Evolutionary conservation across 2,888 invertebrate species (phyloP).

Genomic region (Drosophila rubida): DNA sequence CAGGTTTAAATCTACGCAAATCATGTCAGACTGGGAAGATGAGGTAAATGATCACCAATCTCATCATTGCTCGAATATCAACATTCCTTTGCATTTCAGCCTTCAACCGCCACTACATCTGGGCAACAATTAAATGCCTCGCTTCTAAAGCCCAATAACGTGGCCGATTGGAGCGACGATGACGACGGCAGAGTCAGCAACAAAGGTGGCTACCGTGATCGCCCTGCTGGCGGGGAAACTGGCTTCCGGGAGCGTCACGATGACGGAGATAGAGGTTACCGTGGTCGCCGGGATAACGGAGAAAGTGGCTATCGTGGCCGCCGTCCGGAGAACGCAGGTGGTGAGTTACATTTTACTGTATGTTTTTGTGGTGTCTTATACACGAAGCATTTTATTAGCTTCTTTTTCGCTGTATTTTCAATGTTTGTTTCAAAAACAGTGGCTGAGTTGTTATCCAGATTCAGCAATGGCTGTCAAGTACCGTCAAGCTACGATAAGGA

Average conservation of each 20-base stretch:
- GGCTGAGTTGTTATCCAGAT: neutral
- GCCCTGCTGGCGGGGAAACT: conserved; percentile 6
- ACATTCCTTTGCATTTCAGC: neutral
- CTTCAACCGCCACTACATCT: neutral
- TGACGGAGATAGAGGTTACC: neutral
- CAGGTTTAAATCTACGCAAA: neutral
- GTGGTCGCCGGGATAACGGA: conserved; percentile 6
- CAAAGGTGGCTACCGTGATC: conserved; percentile 18
- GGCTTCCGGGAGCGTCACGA: conserved; percentile 67
- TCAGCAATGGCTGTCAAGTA: conserved; percentile 15
- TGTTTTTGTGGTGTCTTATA: neutral
- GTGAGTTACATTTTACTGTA: conserved; percentile 2
- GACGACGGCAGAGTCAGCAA: neutral
- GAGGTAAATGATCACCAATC: conserved; percentile 30
- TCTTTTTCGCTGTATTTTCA: conserved; percentile 4
- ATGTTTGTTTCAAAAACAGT: conserved; percentile 20
- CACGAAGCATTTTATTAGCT: neutral
- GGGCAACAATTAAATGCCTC: neutral
- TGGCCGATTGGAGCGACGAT: conserved; percentile 45
- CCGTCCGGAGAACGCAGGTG: conserved; percentile 16
- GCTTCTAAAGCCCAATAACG: neutral
- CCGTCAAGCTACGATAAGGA: conserved; percentile 60
- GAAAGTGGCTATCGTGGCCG: neutral
- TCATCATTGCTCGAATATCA: neutral
- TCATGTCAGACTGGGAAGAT: conserved; percentile 77